Evolutionary conservation across 2,888 invertebrate species (phyloP).

Genomic region (Caenorhabditis panamensis): DNA sequence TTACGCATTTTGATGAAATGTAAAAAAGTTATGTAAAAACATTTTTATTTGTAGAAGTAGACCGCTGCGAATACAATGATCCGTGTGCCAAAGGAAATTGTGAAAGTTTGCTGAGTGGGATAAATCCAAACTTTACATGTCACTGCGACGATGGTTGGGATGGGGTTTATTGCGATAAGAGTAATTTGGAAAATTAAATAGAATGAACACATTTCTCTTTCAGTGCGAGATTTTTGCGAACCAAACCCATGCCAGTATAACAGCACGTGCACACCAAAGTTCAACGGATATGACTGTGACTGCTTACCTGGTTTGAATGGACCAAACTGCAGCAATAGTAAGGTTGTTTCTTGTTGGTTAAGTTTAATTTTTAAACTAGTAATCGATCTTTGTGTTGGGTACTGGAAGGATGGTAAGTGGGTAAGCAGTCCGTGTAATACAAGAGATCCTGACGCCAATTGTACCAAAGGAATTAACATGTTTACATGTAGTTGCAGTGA

Average conservation of each 20-base stretch:
- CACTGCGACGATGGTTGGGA: slow-evolving; percentile 62
- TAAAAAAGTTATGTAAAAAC: too few relatives aligned
- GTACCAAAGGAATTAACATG: slow-evolving; percentile 47
- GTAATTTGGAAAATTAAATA: too few relatives aligned
- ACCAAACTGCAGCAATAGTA: slow-evolving; percentile 51
- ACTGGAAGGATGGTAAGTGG: slow-evolving; percentile 10
- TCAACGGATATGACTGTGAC: slow-evolving; percentile 55
- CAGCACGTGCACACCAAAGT: slow-evolving; percentile 57
- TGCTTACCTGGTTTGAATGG: slow-evolving; percentile 53
- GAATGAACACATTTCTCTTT: too few relatives aligned
- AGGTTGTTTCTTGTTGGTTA: too few relatives aligned
- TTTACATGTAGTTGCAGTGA: slow-evolving; percentile 64
- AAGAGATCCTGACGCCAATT: slow-evolving; percentile 45
- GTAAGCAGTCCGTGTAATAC: slow-evolving; percentile 51
- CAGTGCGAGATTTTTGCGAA: slow-evolving; percentile 60
- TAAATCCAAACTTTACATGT: slow-evolving; percentile 48
- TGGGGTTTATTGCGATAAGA: slow-evolving; percentile 59
- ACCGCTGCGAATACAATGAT: slow-evolving; percentile 59
- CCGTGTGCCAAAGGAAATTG: slow-evolving; percentile 65
- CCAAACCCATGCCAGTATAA: slow-evolving; percentile 58
- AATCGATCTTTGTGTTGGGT: slow-evolving; percentile 56
- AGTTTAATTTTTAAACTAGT: too few relatives aligned
- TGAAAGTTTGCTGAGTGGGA: slow-evolving; percentile 22
- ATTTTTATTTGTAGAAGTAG: slow-evolving; percentile 51
- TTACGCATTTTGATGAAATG: slow-evolving; percentile 14